phyloP scores from a whole-genome alignment of 2,888 invertebrate genomes.

The Dryococelus australis region DNA sequence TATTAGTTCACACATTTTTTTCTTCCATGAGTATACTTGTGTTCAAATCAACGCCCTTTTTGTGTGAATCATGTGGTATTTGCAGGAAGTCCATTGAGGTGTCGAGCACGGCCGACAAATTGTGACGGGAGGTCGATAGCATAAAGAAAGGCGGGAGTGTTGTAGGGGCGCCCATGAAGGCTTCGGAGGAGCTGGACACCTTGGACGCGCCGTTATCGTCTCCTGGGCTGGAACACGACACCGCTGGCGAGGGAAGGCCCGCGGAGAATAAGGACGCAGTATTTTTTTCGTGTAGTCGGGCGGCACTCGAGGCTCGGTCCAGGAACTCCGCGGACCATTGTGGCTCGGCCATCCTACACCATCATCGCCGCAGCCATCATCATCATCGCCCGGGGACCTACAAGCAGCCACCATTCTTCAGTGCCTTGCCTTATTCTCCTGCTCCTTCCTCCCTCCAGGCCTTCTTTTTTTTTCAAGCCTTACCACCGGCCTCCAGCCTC shows the following conservation, averaged over 20 bases:
- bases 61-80: neutral
- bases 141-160: neutral
- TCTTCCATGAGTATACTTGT: too few species aligned
- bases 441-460: neutral
- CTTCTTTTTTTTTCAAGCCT: neutral
- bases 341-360: conserved; percentile 23
- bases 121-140: neutral
- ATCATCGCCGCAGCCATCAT: conserved; percentile 11
- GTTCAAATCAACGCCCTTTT: neutral
- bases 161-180: neutral
- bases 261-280: neutral
- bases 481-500: conserved; percentile 18
- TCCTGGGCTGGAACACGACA: neutral
- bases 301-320: neutral
- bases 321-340: neutral
- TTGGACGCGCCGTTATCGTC: neutral
- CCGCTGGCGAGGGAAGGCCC: neutral
- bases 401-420: conserved; percentile 17
- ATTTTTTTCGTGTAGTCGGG: neutral
- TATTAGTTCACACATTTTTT: too few species aligned
- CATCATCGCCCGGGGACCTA: neutral
- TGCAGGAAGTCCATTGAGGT: neutral
- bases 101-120: neutral
- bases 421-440: neutral
- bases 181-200: neutral